Conservation (phyloP, 2,888 invertebrate genomes). For the Pristionchus arcanus region DNA sequence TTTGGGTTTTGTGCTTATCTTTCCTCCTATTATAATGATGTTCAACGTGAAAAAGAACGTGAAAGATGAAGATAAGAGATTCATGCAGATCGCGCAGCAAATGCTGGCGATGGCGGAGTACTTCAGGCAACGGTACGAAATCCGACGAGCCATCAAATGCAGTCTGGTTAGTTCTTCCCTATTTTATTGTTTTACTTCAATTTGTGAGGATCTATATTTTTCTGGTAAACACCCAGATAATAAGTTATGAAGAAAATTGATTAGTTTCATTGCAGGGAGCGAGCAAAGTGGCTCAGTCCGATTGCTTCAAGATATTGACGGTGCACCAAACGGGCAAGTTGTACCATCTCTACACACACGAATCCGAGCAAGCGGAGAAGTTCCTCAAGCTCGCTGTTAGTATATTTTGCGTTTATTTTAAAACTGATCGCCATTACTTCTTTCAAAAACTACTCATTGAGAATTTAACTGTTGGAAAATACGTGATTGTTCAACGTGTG, state of each 20-base stretch:
- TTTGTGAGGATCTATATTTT: not conserved
- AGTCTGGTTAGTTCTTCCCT: constrained; percentile 22
- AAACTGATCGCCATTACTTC: no score
- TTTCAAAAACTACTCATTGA: no score
- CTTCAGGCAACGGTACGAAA: constrained; percentile 53
- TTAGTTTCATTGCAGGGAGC: constrained; percentile 27
- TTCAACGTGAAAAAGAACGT: not conserved
- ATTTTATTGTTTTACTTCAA: not conserved
- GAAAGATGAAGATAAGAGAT: not conserved
- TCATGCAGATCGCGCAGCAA: constrained; percentile 43
- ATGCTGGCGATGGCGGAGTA: constrained; percentile 54
- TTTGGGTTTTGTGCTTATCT: not conserved
- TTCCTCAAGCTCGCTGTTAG: constrained; percentile 50
- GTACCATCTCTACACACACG: constrained; percentile 47
- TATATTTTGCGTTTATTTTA: not conserved
- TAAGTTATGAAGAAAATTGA: not conserved
- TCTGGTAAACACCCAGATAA: not conserved
- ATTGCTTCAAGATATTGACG: constrained; percentile 47
- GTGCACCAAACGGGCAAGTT: constrained; percentile 53
- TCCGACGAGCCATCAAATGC: constrained; percentile 50
- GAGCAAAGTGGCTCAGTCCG: constrained; percentile 25
- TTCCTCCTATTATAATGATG: not conserved
- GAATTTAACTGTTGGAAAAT: no score
- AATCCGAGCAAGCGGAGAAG: constrained; percentile 50
- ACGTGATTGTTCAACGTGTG: no score